These are phyloP conservation scores for Origma solitaria DNA, from an alignment of 2,113 vertebrate species.

Conservation along the genomic window DNA sequence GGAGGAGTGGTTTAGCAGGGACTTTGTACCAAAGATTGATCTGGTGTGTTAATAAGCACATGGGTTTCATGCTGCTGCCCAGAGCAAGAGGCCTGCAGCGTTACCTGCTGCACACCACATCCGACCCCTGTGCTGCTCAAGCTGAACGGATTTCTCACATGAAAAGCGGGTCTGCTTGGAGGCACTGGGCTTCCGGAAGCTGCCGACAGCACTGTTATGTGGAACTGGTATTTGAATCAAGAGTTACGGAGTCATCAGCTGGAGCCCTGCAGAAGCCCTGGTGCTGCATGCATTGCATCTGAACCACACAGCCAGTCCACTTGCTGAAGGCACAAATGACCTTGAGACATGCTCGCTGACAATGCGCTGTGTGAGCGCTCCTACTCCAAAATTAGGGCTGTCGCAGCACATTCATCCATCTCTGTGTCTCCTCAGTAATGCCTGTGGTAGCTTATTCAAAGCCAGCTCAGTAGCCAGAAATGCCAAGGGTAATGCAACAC, in stretches of 20 bases:
- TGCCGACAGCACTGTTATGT: background rate
- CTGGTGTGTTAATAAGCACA: background rate
- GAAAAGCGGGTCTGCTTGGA: background rate
- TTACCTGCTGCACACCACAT: accelerated
- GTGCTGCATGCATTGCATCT: background rate
- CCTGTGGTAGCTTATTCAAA: background rate
- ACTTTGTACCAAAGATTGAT: background rate
- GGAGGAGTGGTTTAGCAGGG: background rate
- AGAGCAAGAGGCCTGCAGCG: background rate
- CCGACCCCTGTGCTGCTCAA: background rate
- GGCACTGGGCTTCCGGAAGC: background rate
- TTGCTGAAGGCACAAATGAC: background rate
- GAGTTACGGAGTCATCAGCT: background rate
- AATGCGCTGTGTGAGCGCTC: accelerated
- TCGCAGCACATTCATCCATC: background rate
- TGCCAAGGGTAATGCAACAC: background rate
- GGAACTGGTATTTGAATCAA: background rate
- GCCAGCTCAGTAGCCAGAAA: background rate
- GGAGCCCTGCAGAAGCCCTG: background rate
- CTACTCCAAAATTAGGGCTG: background rate
- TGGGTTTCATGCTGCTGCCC: background rate
- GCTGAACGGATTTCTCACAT: background rate
- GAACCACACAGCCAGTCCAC: background rate
- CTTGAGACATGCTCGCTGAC: background rate
- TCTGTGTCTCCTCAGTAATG: background rate